These are phyloP conservation scores for Autographa gamma DNA, from an alignment of 2,888 invertebrate species.

Conservation along the genomic window DNA sequence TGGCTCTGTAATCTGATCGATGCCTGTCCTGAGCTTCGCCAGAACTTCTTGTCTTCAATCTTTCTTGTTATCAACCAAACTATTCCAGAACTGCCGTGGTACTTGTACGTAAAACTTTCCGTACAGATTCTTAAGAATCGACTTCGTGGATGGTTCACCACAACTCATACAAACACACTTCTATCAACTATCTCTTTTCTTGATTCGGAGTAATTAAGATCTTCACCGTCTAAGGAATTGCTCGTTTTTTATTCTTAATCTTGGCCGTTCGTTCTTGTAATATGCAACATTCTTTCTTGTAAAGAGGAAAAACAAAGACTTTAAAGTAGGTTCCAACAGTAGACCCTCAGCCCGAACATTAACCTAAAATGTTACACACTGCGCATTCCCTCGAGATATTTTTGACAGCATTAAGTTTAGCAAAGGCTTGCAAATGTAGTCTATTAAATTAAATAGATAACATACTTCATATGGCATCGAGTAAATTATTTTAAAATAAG, in stretches of 20 bases:
- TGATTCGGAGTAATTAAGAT: constrained; percentile 10
- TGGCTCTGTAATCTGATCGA: not conserved
- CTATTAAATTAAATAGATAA: constrained; percentile 21
- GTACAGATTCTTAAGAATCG: not conserved
- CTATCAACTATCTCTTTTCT: not conserved
- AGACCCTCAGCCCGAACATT: constrained; percentile 27
- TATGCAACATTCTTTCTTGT: constrained; percentile 4
- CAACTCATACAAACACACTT: not conserved
- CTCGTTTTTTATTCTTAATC: constrained; percentile 2
- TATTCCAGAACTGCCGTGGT: not conserved
- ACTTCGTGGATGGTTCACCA: not conserved
- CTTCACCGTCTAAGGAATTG: constrained; percentile 5
- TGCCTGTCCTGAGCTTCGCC: not conserved
- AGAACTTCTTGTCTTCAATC: not conserved
- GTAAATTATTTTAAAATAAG: constrained; percentile 26
- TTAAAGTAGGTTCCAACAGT: constrained; percentile 19
- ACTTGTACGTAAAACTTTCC: not conserved
- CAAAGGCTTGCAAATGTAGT: constrained; percentile 20
- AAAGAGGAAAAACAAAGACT: constrained; percentile 10
- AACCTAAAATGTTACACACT: constrained; percentile 32
- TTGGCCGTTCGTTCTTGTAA: constrained; percentile 4
- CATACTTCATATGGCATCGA: not conserved
- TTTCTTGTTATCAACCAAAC: not conserved
- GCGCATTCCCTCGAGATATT: constrained; percentile 37
- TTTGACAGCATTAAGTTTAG: constrained; percentile 43